phyloP scores from a whole-genome alignment of 2,113 vertebrate species.

The Megalops atlanticus region DNA sequence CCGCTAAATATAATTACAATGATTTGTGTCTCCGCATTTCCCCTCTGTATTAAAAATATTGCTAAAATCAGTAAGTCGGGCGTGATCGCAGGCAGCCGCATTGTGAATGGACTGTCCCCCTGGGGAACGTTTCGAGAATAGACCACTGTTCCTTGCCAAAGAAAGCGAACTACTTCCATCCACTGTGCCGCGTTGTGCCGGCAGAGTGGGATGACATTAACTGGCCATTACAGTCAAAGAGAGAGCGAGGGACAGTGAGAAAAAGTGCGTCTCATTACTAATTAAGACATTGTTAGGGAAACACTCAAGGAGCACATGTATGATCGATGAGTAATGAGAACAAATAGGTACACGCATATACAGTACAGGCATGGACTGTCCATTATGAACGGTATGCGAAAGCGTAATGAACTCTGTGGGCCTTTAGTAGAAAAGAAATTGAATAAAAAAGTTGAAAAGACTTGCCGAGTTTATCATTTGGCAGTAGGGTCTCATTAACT shows the following conservation, averaged over 20 bases:
- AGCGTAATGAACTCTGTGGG: neutral
- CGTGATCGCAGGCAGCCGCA: too few relatives aligned
- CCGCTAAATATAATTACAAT: conserved; percentile 67
- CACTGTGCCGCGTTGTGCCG: conserved; percentile 48
- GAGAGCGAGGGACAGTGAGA: conserved; percentile 50
- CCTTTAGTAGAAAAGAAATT: neutral
- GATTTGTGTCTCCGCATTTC: conserved; percentile 69
- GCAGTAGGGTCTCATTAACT: conserved; percentile 18
- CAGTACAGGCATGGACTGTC: neutral
- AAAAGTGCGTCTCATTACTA: conserved; percentile 25
- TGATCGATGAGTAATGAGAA: conserved; percentile 51
- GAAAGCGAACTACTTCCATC: conserved; percentile 52
- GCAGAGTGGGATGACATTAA: conserved; percentile 67
- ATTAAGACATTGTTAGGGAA: neutral
- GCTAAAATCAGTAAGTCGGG: too few relatives aligned
- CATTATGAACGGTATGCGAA: conserved; percentile 2
- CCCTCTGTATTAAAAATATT: too few relatives aligned
- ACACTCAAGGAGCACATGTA: conserved; percentile 10
- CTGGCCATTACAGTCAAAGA: conserved; percentile 58
- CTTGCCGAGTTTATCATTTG: conserved; percentile 4
- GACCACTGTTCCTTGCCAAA: conserved; percentile 63
- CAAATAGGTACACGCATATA: conserved; percentile 41
- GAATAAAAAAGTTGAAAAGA: conserved; percentile 13
- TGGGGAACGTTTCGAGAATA: too few relatives aligned
- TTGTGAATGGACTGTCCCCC: too few relatives aligned